These are phyloP conservation scores for Diplolepis rosae DNA, from an alignment of 2,888 invertebrate species.

Conservation along the genomic window DNA sequence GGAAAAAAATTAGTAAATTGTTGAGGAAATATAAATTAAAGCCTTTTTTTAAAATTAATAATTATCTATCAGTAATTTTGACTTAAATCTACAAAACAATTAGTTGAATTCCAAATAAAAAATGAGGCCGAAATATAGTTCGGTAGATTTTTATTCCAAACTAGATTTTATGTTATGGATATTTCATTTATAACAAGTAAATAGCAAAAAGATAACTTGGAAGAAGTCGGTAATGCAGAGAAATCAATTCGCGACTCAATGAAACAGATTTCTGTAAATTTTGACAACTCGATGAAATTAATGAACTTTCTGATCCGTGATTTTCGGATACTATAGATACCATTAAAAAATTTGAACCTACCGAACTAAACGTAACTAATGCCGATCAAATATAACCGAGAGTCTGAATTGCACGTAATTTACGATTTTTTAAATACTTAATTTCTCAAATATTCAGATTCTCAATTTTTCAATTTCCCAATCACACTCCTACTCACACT, in stretches of 20 bases:
- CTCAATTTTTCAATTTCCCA: conserved; percentile 38
- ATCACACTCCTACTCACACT: conserved; percentile 34
- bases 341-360: conserved; percentile 50
- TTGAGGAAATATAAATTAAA: neutral
- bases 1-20: neutral
- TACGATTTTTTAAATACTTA: conserved; percentile 25
- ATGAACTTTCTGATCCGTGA: conserved; percentile 19
- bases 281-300: neutral
- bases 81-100: neutral
- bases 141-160: neutral
- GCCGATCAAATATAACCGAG: conserved; percentile 50
- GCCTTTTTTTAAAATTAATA: too few relatives aligned
- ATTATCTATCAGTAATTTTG: too few relatives aligned
- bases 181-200: neutral
- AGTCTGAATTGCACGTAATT: conserved; percentile 55
- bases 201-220: neutral
- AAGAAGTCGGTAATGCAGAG: conserved; percentile 1
- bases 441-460: conserved; percentile 23
- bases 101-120: too few relatives aligned
- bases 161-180: too few relatives aligned
- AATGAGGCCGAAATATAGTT: neutral
- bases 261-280: neutral
- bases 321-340: conserved; percentile 55
- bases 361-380: conserved; percentile 46
- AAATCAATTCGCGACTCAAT: neutral